Evolutionary conservation across 2,797 vertebrate genomes (phyloP), one percentile per base, ranked within the genome.

Genomic region (Malacoctenus gilli): DNA sequence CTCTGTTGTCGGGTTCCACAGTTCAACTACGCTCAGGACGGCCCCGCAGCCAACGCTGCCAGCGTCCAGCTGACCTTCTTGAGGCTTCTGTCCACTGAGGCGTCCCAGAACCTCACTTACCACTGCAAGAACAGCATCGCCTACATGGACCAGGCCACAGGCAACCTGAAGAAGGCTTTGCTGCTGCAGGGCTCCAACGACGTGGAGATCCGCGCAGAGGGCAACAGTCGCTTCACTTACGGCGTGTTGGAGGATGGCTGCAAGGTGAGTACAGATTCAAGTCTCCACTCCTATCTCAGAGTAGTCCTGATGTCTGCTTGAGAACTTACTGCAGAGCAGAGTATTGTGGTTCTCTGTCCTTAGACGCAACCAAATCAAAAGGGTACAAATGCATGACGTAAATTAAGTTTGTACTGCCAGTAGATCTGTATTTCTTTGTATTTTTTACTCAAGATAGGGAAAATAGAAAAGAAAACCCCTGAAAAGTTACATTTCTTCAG

Each of bases 101-200:
- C 94, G 47, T 92, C 94, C 66, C 97, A 99, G 92, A 99, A 92
- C 44, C 38, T 99, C 91, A 99, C 96, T 44, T 99, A 98, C 93
- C 95, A 98, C 93, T 99, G 97, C 93, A 95, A 94, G 91, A 97
- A 99, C 91, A 99, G 97, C 70, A 80, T 99, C 1, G 97, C 95
- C 85, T 99, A 97, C 89, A 91, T 98, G 94, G 97, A 99, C 1
- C 93, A 94, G 79, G 88, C 85, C 44, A 78, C 92, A 0, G 96
- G 96, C 80, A 96, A 95, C 89, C 93, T 99, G 90, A 96, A 95
- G 91, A 99, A 97, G 83, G 92, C 96, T 57, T 37, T 98, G 82
- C 92, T 97, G 74, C 88, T 99, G 79, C 94, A 97, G 84, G 97
- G 97, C 58, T 95, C 95, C 88, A 99, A 98, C 0, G 95, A 98